Evolutionary conservation across 2,888 invertebrate species (phyloP).

Genomic region (Scrobipalpa atriplicella): DNA sequence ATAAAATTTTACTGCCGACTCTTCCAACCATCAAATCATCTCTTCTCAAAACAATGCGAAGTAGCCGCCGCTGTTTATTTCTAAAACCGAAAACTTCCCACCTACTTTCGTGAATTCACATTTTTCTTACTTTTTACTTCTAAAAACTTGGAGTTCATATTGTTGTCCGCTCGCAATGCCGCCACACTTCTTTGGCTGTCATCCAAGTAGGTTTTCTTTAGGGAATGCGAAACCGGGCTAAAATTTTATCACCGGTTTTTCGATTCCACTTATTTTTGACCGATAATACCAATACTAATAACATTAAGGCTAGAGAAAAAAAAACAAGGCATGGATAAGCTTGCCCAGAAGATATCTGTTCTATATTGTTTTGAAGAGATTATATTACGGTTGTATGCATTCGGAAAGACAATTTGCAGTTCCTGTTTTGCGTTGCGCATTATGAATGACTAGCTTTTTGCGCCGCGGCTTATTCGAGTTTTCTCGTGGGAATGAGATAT

Average conservation of each 20-base stretch:
- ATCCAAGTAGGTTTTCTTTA: background rate
- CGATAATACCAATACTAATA: no score
- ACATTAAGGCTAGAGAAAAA: no score
- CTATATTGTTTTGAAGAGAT: no score
- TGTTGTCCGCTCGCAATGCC: background rate
- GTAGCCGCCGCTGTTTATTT: background rate
- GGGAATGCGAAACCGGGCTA: background rate
- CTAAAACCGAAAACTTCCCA: conserved; percentile 6
- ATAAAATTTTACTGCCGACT: background rate
- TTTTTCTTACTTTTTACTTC: background rate
- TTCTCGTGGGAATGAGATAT: no score
- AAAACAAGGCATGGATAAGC: no score
- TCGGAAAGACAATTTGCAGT: no score
- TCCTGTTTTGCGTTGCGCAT: no score
- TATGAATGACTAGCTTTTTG: no score
- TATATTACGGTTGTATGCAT: no score
- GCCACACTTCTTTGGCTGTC: background rate
- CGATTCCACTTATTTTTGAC: background rate
- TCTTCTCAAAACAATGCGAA: background rate
- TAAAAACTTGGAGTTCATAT: background rate
- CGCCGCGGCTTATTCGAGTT: no score
- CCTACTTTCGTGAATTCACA: conserved; percentile 2
- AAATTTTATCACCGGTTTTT: background rate
- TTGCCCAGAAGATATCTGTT: no score
- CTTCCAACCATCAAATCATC: background rate